Percentiles rank a stretch among this genome's conserved stretches.
Evolutionary conservation across 2,113 vertebrate genomes (phyloP).

Genomic region (Peromyscus polionotus): DNA sequence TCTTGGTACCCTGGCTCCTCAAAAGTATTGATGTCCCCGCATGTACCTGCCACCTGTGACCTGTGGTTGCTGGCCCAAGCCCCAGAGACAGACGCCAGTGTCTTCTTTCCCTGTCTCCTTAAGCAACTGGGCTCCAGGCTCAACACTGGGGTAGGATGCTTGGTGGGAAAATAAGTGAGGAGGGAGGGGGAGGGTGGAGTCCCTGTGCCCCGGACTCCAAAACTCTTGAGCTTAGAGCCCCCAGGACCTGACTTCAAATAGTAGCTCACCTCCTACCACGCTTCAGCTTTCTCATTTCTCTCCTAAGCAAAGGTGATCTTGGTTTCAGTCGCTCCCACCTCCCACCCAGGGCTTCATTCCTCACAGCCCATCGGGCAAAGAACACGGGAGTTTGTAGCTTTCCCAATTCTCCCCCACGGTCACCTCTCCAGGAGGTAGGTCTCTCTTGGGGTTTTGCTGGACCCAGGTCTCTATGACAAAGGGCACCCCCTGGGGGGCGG

Average conservation of each 20-base stretch:
- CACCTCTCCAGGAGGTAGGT: conserved; percentile 59
- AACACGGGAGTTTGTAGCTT: not conserved
- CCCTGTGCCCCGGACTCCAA: not conserved
- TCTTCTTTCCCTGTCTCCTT: not conserved
- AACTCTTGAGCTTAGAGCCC: not conserved
- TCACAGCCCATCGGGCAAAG: not conserved
- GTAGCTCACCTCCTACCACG: not conserved
- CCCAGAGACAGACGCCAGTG: not conserved
- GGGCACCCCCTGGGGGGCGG: not conserved
- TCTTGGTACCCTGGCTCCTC: not conserved
- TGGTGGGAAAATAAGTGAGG: not conserved
- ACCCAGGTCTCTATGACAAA: conserved; percentile 59
- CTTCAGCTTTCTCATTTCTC: conserved; percentile 11
- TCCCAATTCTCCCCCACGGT: not conserved
- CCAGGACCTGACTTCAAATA: not conserved
- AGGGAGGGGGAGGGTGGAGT: too few species aligned
- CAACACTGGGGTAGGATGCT: not conserved
- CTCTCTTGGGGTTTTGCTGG: not conserved
- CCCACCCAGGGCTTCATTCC: not conserved
- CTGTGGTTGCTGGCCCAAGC: not conserved
- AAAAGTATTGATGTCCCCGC: not conserved
- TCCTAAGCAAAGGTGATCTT: not conserved
- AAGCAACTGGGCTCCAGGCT: not conserved
- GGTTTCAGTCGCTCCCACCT: not conserved
- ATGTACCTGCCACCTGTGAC: conserved; percentile 28